Percentiles rank a stretch among this genome's conserved stretches.
Conservation (phyloP, 2,113 vertebrate species). For the cattle (Bos taurus) region ARS-UCD2.0 NC_037335.1:37313501-37314000, state of each 20-base stretch:
- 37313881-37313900: constrained; percentile 61
- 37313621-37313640: constrained; percentile 49
- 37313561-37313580: constrained; percentile 59
- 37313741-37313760: constrained; percentile 68
- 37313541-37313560: constrained; percentile 63
- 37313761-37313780: constrained; percentile 79
- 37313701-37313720: constrained; percentile 62
- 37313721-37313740: constrained; percentile 66
- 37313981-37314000: not conserved
- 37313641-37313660: constrained; percentile 37
- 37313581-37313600: constrained; percentile 51
- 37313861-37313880: constrained; percentile 77
- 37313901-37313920: constrained; percentile 67
- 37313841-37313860: constrained; percentile 79
- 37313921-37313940: constrained; percentile 57
- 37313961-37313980: not conserved
- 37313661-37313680: constrained; percentile 44
- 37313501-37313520: not conserved
- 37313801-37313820: constrained; percentile 77
- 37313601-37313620: constrained; percentile 56
- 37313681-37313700: constrained; percentile 52
- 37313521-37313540: constrained; percentile 50
- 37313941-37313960: constrained; percentile 3
- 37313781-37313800: constrained; percentile 78
- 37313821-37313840: constrained; percentile 71